Evolutionary conservation across 2,888 invertebrate genomes (phyloP).

Genomic region (Euproctis similis): DNA sequence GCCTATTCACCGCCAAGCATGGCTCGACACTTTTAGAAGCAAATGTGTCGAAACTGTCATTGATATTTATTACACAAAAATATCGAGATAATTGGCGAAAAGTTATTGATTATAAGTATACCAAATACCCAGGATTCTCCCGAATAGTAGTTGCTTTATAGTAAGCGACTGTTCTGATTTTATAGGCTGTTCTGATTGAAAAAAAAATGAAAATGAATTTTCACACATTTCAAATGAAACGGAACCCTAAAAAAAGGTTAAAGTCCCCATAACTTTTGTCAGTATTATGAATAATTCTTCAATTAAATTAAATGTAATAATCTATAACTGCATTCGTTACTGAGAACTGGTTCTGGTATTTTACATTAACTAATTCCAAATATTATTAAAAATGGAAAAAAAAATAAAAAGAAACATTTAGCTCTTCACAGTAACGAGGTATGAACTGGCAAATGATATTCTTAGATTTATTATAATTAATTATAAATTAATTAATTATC

Average conservation of each 20-base stretch:
- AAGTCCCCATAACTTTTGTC: not conserved
- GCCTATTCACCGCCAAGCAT: too few species aligned
- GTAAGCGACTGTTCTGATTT: too few species aligned
- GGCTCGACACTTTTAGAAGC: too few species aligned
- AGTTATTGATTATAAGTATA: too few species aligned
- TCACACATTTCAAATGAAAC: too few species aligned
- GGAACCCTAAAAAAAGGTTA: not conserved
- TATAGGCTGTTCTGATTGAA: too few species aligned
- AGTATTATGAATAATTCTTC: not conserved
- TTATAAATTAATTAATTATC: conserved; percentile 16
- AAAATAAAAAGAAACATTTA: conserved; percentile 3
- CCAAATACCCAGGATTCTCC: too few species aligned
- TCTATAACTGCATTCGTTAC: not conserved
- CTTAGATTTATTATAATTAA: conserved; percentile 17
- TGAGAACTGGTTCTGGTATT: conserved; percentile 1
- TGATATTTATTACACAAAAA: too few species aligned
- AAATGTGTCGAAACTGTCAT: too few species aligned
- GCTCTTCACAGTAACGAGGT: conserved; percentile 13
- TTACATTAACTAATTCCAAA: conserved; percentile 1
- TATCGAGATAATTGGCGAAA: too few species aligned
- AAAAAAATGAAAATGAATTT: too few species aligned
- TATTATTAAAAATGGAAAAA: conserved; percentile 1
- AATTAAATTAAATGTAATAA: conserved; percentile 1
- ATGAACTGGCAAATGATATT: conserved; percentile 15
- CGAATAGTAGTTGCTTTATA: too few species aligned